phyloP scores from a whole-genome alignment of 2,888 invertebrate species.

The Margaritifera margaritifera region DNA sequence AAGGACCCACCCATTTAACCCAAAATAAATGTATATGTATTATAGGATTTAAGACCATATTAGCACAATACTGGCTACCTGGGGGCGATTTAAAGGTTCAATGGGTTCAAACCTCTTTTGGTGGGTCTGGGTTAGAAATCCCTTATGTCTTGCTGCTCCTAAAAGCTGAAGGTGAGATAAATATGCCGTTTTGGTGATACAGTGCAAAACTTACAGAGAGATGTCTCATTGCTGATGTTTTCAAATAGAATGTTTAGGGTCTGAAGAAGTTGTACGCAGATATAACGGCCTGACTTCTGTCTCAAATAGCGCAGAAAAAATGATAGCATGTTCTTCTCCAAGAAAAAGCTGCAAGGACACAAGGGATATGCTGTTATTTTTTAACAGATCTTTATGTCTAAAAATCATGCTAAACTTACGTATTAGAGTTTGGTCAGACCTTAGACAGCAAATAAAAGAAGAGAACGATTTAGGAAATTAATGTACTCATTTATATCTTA shows the following conservation, averaged over 20 bases:
- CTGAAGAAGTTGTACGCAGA: constrained; percentile 97
- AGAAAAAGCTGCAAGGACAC: constrained; percentile 87
- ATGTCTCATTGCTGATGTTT: constrained; percentile 99
- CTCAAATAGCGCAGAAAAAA: constrained; percentile 98
- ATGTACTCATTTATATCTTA: background rate
- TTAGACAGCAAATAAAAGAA: background rate
- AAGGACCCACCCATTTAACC: background rate
- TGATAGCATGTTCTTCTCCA: constrained; percentile 99
- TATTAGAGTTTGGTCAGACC: background rate
- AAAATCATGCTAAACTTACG: background rate
- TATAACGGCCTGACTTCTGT: constrained; percentile 96
- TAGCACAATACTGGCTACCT: background rate
- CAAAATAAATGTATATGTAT: background rate
- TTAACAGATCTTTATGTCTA: background rate
- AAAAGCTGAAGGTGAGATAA: background rate
- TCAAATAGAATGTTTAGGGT: constrained; percentile 99
- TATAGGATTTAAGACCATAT: background rate
- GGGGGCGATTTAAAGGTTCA: background rate
- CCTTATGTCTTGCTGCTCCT: background rate
- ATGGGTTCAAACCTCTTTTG: background rate
- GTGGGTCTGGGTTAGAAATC: background rate
- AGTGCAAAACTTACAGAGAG: constrained; percentile 87
- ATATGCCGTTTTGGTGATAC: background rate
- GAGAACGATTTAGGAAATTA: background rate
- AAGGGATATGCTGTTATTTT: background rate